Percentiles rank a stretch among this genome's conserved stretches.
Evolutionary conservation across 2,888 invertebrate genomes (phyloP).

Genomic region (Nephrocerus scutellatus): DNA sequence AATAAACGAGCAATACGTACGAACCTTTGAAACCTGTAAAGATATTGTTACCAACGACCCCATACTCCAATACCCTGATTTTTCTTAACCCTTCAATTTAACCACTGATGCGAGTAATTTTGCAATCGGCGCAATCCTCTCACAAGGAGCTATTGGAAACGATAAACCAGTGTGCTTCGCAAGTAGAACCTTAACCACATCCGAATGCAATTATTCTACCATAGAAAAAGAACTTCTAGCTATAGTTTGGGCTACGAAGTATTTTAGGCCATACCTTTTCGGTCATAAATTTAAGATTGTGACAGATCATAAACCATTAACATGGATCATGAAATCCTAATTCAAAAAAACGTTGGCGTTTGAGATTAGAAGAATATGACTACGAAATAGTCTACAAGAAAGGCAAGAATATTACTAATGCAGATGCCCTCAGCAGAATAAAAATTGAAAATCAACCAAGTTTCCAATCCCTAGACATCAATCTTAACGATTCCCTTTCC

Average conservation of each 20-base stretch:
- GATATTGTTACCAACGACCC: constrained; percentile 13
- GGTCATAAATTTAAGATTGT: constrained; percentile 37
- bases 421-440: constrained; percentile 18
- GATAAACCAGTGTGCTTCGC: constrained; percentile 15
- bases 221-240: constrained; percentile 20
- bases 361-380: constrained; percentile 15
- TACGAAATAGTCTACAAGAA: constrained; percentile 16
- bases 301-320: constrained; percentile 40
- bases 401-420: constrained; percentile 12
- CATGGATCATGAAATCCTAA: constrained; percentile 17
- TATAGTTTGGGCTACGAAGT: constrained; percentile 10
- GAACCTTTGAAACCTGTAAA: constrained; percentile 13
- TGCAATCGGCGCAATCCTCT: constrained; percentile 18
- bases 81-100: constrained; percentile 13
- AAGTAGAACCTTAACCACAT: constrained; percentile 11
- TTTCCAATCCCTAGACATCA: neutral
- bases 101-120: constrained; percentile 21
- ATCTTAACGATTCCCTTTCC: too few species aligned
- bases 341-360: constrained; percentile 15
- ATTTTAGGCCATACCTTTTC: constrained; percentile 37
- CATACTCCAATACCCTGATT: constrained; percentile 16
- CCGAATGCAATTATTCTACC: constrained; percentile 16
- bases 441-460: constrained; percentile 10
- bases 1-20: neutral
- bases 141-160: constrained; percentile 10